Percentiles rank a stretch among this genome's conserved stretches.
Evolutionary conservation across 1,140 invertebrate genomes (phyloP).

Genomic region (Drosophila paulistorum): DNA sequence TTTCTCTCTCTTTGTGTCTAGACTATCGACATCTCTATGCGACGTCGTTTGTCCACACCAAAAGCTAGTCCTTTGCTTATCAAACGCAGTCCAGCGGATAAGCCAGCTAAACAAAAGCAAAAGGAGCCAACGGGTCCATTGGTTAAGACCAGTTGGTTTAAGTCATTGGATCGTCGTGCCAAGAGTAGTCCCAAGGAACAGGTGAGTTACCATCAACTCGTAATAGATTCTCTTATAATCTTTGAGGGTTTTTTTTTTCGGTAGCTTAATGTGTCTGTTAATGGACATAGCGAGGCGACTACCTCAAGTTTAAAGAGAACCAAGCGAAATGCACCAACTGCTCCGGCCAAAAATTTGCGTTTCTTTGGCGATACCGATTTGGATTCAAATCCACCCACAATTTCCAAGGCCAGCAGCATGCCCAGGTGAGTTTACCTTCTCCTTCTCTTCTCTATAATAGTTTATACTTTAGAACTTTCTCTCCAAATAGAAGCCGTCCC

Average conservation of each 20-base stretch:
- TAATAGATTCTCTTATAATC: too few species aligned
- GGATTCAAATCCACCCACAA: slow-evolving; percentile 86
- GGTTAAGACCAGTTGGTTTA: slow-evolving; percentile 86
- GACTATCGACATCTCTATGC: slow-evolving; percentile 84
- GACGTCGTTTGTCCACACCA: slow-evolving; percentile 88
- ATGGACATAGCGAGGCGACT: slow-evolving; percentile 81
- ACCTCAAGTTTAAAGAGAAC: slow-evolving; percentile 83
- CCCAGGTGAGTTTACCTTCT: slow-evolving; percentile 79
- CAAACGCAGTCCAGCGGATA: slow-evolving; percentile 74
- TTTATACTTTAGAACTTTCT: too few species aligned
- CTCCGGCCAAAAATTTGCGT: slow-evolving; percentile 87
- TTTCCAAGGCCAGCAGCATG: slow-evolving; percentile 85
- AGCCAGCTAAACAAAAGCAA: slow-evolving; percentile 62
- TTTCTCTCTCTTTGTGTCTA: slow-evolving; percentile 19
- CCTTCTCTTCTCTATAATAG: neutral
- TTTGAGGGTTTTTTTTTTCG: too few species aligned
- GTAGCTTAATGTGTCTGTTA: slow-evolving; percentile 72
- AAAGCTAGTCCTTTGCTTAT: slow-evolving; percentile 86
- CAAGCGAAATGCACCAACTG: slow-evolving; percentile 83
- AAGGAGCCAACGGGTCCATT: slow-evolving; percentile 43
- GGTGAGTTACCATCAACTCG: slow-evolving; percentile 20
- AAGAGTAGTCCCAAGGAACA: slow-evolving; percentile 80
- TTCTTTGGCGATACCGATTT: slow-evolving; percentile 92
- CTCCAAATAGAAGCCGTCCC: slow-evolving; percentile 55
- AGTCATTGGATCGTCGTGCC: slow-evolving; percentile 86